Evolutionary conservation across 2,113 vertebrate species (phyloP).

Genomic region (Fregata magnificens): DNA sequence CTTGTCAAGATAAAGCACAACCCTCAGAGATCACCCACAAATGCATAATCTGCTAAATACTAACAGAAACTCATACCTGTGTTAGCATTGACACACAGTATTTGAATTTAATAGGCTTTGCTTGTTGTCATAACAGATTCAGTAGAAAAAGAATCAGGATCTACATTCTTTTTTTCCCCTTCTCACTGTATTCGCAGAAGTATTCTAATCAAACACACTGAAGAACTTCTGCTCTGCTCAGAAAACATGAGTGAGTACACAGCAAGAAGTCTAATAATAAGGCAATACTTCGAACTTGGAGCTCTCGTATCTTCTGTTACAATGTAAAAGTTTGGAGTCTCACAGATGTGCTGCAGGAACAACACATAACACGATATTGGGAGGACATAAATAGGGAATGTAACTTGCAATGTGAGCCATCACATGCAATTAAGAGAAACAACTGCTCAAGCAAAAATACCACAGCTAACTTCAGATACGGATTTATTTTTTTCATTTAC

Average conservation of each 20-base stretch:
- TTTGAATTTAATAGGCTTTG: background rate
- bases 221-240: background rate
- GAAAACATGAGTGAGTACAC: background rate
- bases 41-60: background rate
- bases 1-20: background rate
- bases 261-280: background rate
- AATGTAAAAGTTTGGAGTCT: background rate
- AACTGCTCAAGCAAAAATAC: background rate
- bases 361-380: background rate
- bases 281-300: background rate
- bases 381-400: background rate
- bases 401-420: background rate
- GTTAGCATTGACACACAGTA: background rate
- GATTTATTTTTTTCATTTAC: background rate
- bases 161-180: background rate
- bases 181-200: background rate
- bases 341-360: background rate
- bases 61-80: background rate
- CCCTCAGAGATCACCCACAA: background rate
- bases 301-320: background rate
- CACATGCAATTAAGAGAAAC: background rate
- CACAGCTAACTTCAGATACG: background rate
- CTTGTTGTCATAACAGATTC: background rate
- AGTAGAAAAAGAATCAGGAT: background rate
- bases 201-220: background rate